Evolutionary conservation across 1,140 invertebrate genomes (phyloP).

Genomic region (Panagrolaimus sp.): DNA sequence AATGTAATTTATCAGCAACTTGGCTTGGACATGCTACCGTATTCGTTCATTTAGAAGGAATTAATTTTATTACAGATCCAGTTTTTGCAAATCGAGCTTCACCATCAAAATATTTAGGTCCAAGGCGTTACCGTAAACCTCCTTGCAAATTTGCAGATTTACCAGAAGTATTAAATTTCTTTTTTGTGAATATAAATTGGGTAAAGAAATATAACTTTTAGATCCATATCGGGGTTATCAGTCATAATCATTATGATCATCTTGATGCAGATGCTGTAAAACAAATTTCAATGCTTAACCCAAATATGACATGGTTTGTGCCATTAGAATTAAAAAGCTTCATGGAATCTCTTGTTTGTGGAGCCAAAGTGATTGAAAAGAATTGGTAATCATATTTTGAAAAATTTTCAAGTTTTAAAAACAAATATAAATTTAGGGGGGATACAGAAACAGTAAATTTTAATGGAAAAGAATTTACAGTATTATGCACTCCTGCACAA

Average conservation of each 20-base stretch:
- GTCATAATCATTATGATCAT: slow-evolving; percentile 47
- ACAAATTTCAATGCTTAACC: slow-evolving; percentile 28
- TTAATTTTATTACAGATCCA: slow-evolving; percentile 37
- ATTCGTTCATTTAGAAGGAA: slow-evolving; percentile 34
- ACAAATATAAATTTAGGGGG: slow-evolving; percentile 28
- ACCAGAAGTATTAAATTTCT: slow-evolving; percentile 6
- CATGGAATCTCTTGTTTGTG: slow-evolving; percentile 28
- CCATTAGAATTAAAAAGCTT: slow-evolving; percentile 29
- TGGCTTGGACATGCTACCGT: slow-evolving; percentile 46
- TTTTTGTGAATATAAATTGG: too few species aligned
- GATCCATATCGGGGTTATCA: slow-evolving; percentile 38
- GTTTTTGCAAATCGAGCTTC: slow-evolving; percentile 33
- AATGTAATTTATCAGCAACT: slow-evolving; percentile 3
- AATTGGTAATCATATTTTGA: too few species aligned
- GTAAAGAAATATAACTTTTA: slow-evolving; percentile 15
- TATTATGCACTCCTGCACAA: slow-evolving; percentile 37
- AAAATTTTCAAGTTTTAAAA: too few species aligned
- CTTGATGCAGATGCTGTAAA: slow-evolving; percentile 32
- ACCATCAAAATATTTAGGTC: slow-evolving; percentile 26
- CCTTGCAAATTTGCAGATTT: slow-evolving; percentile 41
- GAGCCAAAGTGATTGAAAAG: background rate
- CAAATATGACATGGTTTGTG: slow-evolving; percentile 39
- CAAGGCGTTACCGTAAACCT: slow-evolving; percentile 32
- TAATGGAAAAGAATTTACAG: slow-evolving; percentile 22
- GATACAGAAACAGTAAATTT: slow-evolving; percentile 17